Evolutionary conservation across 1,140 invertebrate genomes (phyloP), one percentile per base, ranked within the genome.

Genomic region (Vollenhovia emeryi): DNA sequence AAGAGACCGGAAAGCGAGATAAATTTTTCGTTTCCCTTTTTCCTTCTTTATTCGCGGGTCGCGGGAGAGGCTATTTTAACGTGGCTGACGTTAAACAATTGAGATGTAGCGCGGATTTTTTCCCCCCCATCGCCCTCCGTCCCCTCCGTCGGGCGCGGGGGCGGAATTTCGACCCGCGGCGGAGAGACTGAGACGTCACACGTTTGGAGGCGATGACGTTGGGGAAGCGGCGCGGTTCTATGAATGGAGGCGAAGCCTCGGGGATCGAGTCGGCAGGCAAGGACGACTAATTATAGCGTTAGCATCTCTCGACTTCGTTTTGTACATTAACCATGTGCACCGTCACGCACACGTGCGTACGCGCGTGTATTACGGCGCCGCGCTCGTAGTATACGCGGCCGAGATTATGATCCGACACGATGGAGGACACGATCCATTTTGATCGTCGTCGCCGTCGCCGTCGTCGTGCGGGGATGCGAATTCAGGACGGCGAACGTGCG

Each of bases 241-340:
- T 94, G 93, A 94, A 94, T 94, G 93, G 91, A 93, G 90, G 89
- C 90, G 91, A 90, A 64, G 86, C 86, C 74, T 79, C 87, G 86
- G 60, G n/a, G 90, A 93, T 92, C 91, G 0, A 90, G 89, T 91
- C 89, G 86, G 71, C 91, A 91, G 84, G 92, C 93, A 94, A 94
- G 93, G 93, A 93, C 93, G 89, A 91, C 92, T 94, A 94, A 94
- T 94, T 94, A 92, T 94, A 94, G 91, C 87, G 55, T 78, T 87
- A 87, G 84, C 86, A 84, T 89, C 87, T 89, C 60, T 62, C 74
- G 57, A 80, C 88, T 89, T 89, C 66, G 74, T 89, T 89, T 89
- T 75, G 57, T 80, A 89, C 85, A 82, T 88, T 88, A 84, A 74
- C 78, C 66, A 88, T 86, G 84, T 76, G 88, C 85, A 86, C 85